Base-by-base conservation (phyloP, 2,113 vertebrate genomes). In the Ptilonorhynchus violaceus region DNA sequence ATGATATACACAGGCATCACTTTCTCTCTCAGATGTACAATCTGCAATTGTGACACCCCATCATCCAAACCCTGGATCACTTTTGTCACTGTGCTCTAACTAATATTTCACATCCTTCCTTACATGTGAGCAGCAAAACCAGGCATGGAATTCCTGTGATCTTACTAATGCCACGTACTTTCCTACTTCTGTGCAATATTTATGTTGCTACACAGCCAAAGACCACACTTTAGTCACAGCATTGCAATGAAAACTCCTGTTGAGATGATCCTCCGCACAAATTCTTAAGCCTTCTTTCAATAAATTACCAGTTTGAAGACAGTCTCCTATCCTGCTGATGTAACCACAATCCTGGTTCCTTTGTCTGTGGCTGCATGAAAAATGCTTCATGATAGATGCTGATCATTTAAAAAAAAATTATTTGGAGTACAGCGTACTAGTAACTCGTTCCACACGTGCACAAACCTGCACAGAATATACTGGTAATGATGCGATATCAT, bases 171-270 rank as follows among this genome's bases (percentile, higher is more conserved):
- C 76, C 80, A 67, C 1, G 4, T 91, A 78, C 24, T 53, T 87
- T 70, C 72, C 73, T 81, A 72, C 66, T 95, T 91, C 88, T 88
- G 17, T 81, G 55, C 64, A 78, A 9, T 94, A 91, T 95, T 97
- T 91, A 72, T 74, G 70, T 56, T 95, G 86, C 93, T 85, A 6
- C 41, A 33, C 58, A 91, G 95, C 95, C 94, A 96, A 96, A 89
- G 91, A 93, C 77, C 42, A 81, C 91, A 85, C 62, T 93, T 74
- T 15, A 63, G 52, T 70, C 6, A 0, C 56, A 70, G 91, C 35
- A 86, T 9, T 84, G 75, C 80, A 89, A 78, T 25, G 84, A 91
- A 93, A 96, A 95, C 33, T 70, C 64, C 86, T 3, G 2, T 42
- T 63, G 68, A 92, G 83, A 86, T 24, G 42, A 62, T 86, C 58